Percentiles rank a stretch among this genome's conserved stretches.
Evolutionary conservation across 2,888 invertebrate genomes (phyloP).

Genomic region (Lucinisca nassula): DNA sequence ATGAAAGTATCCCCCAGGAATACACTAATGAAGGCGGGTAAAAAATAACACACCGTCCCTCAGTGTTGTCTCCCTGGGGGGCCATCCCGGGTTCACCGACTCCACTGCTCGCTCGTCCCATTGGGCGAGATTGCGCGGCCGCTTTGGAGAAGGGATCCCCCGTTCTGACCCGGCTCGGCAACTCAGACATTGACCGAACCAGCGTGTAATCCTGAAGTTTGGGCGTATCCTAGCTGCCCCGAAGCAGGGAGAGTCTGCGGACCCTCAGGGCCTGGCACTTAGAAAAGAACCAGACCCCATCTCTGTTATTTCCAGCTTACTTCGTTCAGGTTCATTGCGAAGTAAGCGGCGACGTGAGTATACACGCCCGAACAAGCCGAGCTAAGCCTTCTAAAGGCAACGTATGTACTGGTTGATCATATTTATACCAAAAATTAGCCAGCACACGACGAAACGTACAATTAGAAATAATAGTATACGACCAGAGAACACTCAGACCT

Average conservation of each 20-base stretch:
- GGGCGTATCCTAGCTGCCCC: constrained; percentile 32
- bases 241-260: constrained; percentile 29
- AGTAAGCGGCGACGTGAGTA: constrained; percentile 11
- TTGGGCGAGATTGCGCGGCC: constrained; percentile 45
- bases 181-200: constrained; percentile 28
- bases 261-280: constrained; percentile 40
- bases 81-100: constrained; percentile 21
- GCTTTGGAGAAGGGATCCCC: constrained; percentile 25
- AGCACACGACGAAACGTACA: too few relatives aligned
- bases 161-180: constrained; percentile 21
- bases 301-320: constrained; percentile 7
- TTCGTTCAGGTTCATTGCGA: not conserved
- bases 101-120: constrained; percentile 43
- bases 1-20: constrained; percentile 37
- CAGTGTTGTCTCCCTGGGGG: constrained; percentile 31
- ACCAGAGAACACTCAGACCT: too few relatives aligned
- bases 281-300: constrained; percentile 52
- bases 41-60: constrained; percentile 8
- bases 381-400: not conserved
- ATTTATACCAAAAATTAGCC: too few relatives aligned
- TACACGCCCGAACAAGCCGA: not conserved
- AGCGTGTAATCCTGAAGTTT: not conserved
- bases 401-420: not conserved
- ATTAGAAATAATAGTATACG: too few relatives aligned
- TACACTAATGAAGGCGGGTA: constrained; percentile 22